Evolutionary conservation across 1,140 invertebrate species (phyloP).

Genomic region (Scaptodrosophila lebanonensis): DNA sequence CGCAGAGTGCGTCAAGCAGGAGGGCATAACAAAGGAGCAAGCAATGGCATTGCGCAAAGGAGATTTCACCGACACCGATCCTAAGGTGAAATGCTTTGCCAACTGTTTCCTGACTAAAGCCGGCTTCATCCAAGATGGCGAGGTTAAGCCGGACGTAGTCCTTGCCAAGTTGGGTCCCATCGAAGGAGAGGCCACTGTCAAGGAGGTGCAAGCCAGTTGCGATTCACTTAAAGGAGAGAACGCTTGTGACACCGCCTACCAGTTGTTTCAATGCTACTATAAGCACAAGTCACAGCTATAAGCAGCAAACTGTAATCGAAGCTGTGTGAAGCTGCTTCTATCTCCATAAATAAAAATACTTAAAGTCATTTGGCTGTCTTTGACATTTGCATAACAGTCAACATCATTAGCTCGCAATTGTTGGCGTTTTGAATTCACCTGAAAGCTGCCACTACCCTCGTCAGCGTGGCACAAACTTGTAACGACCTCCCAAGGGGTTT

Average conservation of each 20-base stretch:
- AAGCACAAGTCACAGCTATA: slow-evolving; percentile 37
- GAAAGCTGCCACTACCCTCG: slow-evolving; percentile 23
- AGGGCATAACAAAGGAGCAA: slow-evolving; percentile 62
- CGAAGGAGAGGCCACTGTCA: slow-evolving; percentile 34
- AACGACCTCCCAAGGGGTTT: slow-evolving; percentile 54
- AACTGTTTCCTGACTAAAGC: slow-evolving; percentile 61
- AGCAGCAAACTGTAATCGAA: slow-evolving; percentile 1
- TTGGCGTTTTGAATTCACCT: slow-evolving; percentile 15
- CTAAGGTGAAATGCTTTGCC: slow-evolving; percentile 57
- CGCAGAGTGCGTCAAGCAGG: slow-evolving; percentile 38
- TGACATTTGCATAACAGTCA: slow-evolving; percentile 65
- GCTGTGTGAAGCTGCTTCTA: background rate
- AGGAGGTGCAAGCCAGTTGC: slow-evolving; percentile 45
- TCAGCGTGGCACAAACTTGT: slow-evolving; percentile 54
- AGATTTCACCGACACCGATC: slow-evolving; percentile 40
- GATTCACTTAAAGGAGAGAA: slow-evolving; percentile 38
- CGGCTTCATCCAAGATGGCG: slow-evolving; percentile 41
- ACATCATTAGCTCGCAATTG: slow-evolving; percentile 54
- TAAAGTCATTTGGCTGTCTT: slow-evolving; percentile 29
- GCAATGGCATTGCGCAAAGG: slow-evolving; percentile 31
- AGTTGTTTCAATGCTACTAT: slow-evolving; percentile 55
- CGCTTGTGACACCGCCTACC: slow-evolving; percentile 58
- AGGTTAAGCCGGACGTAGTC: slow-evolving; percentile 43
- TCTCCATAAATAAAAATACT: too few relatives aligned
- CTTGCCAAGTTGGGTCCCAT: slow-evolving; percentile 36